Evolutionary conservation across 64 coral and sea anemone genomes (phyloP), one percentile per base, ranked within the genome.

Genomic region (Actinia equina): DNA sequence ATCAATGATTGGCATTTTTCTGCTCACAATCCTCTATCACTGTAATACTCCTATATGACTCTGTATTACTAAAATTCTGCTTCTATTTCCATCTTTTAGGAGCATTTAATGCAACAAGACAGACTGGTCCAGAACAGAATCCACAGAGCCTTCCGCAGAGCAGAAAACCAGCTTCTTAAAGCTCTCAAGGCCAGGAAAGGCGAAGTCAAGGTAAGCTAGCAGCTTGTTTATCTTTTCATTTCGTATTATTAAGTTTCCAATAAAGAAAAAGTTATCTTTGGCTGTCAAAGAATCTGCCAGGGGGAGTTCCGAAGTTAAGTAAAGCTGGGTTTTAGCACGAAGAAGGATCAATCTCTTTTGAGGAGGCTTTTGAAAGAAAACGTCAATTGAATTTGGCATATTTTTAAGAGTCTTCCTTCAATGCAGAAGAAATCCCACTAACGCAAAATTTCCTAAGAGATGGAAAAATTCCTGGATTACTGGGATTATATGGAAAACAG

Each of bases 91-190:
- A 12, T 46, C 3, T 84, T 84, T 22, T 27, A 99, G 97, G 97
- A 99, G 67, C 90, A 95, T 62, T 89, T 99, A 80, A 99, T 99
- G 97, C 97, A 99, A 26, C 90, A 94, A 88, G 97, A 99, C 53
- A 44, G 97, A 52, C 74, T 99, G 30, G 81, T 99, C 6, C 97
- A 99, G 65, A 99, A 99, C 85, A 93, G 93, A 90, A 99, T 99
- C 18, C 97, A 99, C 77, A 79, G 90, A 55, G 93, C 97, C 52
- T 99, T 99, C 86, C 85, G 97, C 49, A 84, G 93, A 61, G 93
- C 97, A 42, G 97, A 99, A 19, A 88, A 95, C 57, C 97, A 99
- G 22, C 77, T 99, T 25, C 86, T 95, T 7, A 99, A 99, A 84
- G 91, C 97, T 4, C 88, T 99, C 25, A 94, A 80, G 64, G 97